These are phyloP conservation scores for Anolis apletophallus DNA, from an alignment of 2,797 vertebrate genomes.

Conservation along the genomic window DNA sequence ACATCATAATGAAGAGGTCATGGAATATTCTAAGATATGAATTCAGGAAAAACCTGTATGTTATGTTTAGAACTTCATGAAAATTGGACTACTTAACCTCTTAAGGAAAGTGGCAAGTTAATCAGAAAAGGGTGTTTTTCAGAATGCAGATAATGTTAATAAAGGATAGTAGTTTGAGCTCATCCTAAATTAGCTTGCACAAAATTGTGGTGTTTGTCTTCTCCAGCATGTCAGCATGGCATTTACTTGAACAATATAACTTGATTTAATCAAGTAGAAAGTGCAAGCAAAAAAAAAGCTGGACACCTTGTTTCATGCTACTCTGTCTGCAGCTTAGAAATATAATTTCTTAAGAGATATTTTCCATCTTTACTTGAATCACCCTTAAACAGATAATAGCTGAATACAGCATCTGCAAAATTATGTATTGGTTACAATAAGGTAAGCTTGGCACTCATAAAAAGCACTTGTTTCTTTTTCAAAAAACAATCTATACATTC, in stretches of 20 bases:
- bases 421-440: not conserved
- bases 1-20: not conserved
- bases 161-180: not conserved
- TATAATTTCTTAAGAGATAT: not conserved
- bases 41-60: not conserved
- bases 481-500: no score
- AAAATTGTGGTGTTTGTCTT: fast-evolving
- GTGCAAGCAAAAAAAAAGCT: not conserved
- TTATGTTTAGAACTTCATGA: not conserved
- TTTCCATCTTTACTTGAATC: not conserved
- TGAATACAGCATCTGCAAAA: not conserved
- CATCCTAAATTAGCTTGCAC: constrained; percentile 8
- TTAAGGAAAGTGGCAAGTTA: not conserved
- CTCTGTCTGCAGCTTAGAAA: fast-evolving
- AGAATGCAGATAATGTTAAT: not conserved
- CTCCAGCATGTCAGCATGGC: fast-evolving
- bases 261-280: constrained; percentile 18
- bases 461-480: no score
- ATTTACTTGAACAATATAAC: not conserved
- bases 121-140: not conserved
- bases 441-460: no score
- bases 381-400: not conserved
- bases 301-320: not conserved
- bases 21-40: not conserved
- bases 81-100: not conserved